Evolutionary conservation across 2,888 invertebrate species (phyloP), one percentile per base, ranked within the genome.

Genomic region (Herminia tarsipennalis): DNA sequence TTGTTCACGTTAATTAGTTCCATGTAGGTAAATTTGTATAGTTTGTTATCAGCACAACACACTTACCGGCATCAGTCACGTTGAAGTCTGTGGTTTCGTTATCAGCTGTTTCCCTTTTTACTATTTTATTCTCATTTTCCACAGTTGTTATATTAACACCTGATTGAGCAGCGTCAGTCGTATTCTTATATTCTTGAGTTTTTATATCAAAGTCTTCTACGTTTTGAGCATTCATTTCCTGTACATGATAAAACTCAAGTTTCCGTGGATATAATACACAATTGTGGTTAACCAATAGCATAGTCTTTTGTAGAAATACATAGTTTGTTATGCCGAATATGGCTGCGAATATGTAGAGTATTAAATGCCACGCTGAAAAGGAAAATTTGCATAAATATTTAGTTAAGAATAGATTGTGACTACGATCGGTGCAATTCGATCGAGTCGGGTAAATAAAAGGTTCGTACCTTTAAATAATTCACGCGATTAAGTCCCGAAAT

Each of bases 361-460:
- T 66, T 37, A 88, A 60, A 59, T 91, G 90, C 72, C 86, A 90
- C 71, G 69, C 90, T 91, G 82, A 21, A 85, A 86, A 16, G 32
- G 55, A 48, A 47, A 35, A 28, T 25, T 22, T 24, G 1, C 8
- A 22, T 22, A 13, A 29, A 4, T 14, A 6, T n/a, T n/a, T n/a
- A n/a, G n/a, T n/a, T n/a, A n/a, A n/a, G n/a, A n/a, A n/a, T n/a
- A n/a, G n/a, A n/a, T n/a, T n/a, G n/a, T n/a, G n/a, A n/a, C n/a
- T n/a, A n/a, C n/a, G n/a, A n/a, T n/a, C n/a, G n/a, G n/a, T n/a
- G n/a, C n/a, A n/a, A n/a, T n/a, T n/a, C n/a, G n/a, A n/a, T n/a
- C n/a, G n/a, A n/a, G n/a, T n/a, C n/a, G n/a, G n/a, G n/a, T n/a
- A n/a, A n/a, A n/a, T n/a, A n/a, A n/a, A n/a, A n/a, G n/a, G n/a